Conservation (phyloP, 2,113 vertebrate genomes). For the zebrafish (Danio rerio) region DNA sequence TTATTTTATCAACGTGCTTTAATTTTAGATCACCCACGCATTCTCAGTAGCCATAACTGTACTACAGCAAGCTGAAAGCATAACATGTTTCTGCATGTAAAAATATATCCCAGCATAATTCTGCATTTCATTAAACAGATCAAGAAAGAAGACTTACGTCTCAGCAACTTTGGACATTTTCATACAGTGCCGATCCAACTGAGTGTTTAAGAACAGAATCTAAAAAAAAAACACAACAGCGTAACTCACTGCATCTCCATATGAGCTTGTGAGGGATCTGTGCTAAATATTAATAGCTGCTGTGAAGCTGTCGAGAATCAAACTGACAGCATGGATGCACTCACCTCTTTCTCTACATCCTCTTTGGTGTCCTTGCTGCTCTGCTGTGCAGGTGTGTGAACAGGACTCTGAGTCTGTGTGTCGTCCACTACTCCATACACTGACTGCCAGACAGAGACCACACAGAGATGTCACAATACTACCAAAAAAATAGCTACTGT, state of each 20-base stretch:
- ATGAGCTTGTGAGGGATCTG: not conserved
- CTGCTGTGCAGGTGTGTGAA: conserved; percentile 84
- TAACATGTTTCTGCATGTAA: not conserved
- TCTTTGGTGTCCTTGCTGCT: conserved; percentile 92
- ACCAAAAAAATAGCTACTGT: not conserved
- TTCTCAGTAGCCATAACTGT: too few relatives aligned
- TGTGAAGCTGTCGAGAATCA: conserved; percentile 6
- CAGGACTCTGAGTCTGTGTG: conserved; percentile 88
- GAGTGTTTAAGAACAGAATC: conserved; percentile 92
- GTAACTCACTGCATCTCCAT: not conserved
- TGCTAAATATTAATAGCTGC: conserved; percentile 13
- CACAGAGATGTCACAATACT: not conserved
- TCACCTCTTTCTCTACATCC: conserved; percentile 91
- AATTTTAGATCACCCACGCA: too few relatives aligned
- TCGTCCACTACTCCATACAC: conserved; percentile 94
- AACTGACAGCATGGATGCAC: conserved; percentile 1
- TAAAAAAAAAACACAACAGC: conserved; percentile 61
- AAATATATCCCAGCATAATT: not conserved
- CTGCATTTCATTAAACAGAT: not conserved
- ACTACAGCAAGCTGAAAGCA: too few relatives aligned
- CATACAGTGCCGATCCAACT: conserved; percentile 97
- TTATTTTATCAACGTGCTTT: too few relatives aligned
- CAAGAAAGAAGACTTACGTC: conserved; percentile 78
- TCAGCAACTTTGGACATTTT: conserved; percentile 99
- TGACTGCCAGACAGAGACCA: conserved; percentile 76